Conservation (phyloP, 2,113 vertebrate genomes). For the Strigops habroptila region DNA sequence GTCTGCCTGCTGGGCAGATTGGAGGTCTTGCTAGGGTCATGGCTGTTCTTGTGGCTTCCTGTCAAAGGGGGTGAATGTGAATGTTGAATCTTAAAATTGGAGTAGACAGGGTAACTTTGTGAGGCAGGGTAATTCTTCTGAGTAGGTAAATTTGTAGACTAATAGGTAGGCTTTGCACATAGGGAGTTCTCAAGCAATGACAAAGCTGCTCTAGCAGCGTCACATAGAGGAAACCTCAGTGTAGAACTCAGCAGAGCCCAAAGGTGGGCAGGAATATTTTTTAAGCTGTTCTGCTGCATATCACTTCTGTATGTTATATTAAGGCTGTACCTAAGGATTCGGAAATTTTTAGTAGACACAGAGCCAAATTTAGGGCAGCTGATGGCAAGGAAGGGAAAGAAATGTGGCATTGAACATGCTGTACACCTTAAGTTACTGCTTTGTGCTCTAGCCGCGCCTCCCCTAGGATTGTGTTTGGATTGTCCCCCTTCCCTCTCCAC, state of each 20-base stretch:
- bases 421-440: background rate
- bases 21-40: background rate
- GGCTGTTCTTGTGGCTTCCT: background rate
- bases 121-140: background rate
- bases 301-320: rapidly evolving
- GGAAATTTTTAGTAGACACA: background rate
- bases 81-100: background rate
- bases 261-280: rapidly evolving
- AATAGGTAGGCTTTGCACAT: background rate
- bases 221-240: rapidly evolving
- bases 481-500: background rate
- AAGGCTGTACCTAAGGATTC: background rate
- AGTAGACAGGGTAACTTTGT: background rate
- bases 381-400: background rate
- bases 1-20: background rate
- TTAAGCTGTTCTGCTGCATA: too few relatives aligned
- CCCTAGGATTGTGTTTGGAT: rapidly evolving
- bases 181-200: background rate
- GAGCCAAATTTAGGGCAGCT: background rate
- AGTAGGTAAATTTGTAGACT: background rate
- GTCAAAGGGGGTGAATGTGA: background rate
- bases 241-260: too few relatives aligned
- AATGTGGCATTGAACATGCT: rapidly evolving
- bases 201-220: rapidly evolving
- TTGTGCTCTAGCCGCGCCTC: background rate